Evolutionary conservation across 2,888 invertebrate genomes (phyloP).

Genomic region (Ceratothoa steindachneri): DNA sequence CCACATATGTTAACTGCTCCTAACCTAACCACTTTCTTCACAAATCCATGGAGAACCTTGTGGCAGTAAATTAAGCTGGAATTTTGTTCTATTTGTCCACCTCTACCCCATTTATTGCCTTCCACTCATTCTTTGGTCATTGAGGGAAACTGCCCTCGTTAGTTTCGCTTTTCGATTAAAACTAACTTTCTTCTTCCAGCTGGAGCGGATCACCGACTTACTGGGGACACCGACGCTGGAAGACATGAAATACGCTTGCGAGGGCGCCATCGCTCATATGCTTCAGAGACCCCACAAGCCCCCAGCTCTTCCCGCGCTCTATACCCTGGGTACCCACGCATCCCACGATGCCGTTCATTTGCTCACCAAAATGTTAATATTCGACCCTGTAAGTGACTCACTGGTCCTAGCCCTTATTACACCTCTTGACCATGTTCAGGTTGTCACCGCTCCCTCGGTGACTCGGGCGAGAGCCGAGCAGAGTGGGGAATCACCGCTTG

Average conservation of each 20-base stretch:
- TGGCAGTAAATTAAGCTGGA: no score
- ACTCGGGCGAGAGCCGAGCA: no score
- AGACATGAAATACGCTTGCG: constrained; percentile 96
- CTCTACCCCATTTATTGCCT: no score
- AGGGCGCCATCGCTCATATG: constrained; percentile 90
- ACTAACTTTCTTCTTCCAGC: constrained; percentile 56
- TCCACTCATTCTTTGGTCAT: no score
- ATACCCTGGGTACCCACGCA: constrained; percentile 85
- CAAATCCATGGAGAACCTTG: no score
- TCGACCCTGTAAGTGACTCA: constrained; percentile 80
- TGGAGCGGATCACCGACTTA: constrained; percentile 95
- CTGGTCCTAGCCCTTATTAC: neutral
- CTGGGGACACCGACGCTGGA: constrained; percentile 91
- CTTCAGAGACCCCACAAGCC: constrained; percentile 79
- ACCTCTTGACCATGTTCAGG: no score
- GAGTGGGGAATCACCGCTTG: no score
- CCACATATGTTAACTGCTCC: no score
- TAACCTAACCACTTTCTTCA: no score
- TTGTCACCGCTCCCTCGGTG: no score
- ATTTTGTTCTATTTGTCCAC: no score
- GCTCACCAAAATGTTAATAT: constrained; percentile 93
- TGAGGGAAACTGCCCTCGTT: neutral
- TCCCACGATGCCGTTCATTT: constrained; percentile 98
- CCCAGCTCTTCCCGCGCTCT: constrained; percentile 80
- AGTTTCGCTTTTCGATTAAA: neutral